Conservation (phyloP, 2,888 invertebrate genomes). For the Theristus sp. region DNA sequence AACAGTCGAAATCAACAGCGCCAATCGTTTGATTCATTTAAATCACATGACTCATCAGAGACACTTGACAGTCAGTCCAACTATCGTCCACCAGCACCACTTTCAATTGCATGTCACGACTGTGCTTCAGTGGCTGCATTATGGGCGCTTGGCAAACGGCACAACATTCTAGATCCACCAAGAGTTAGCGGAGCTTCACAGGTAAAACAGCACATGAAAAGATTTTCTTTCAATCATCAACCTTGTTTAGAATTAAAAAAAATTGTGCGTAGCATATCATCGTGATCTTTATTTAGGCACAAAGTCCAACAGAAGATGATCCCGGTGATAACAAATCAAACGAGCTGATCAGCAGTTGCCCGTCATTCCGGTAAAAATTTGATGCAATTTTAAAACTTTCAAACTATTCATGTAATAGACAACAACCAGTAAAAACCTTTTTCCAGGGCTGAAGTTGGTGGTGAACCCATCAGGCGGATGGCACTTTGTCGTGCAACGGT, state of each 20-base stretch:
- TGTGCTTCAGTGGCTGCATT: constrained; percentile 2
- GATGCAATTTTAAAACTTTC: too few species aligned
- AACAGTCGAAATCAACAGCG: too few species aligned
- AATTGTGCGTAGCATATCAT: too few species aligned
- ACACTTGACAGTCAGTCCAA: neutral
- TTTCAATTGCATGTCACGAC: constrained; percentile 4
- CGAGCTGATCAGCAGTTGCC: constrained; percentile 22
- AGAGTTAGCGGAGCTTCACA: neutral
- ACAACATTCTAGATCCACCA: neutral
- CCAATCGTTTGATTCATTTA: too few species aligned
- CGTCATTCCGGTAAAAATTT: constrained; percentile 19
- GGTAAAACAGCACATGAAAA: too few species aligned
- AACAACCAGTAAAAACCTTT: constrained; percentile 2
- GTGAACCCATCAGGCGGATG: constrained; percentile 21
- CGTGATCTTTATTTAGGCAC: neutral
- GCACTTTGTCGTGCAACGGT: constrained; percentile 18
- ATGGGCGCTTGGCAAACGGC: neutral
- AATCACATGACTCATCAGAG: too few species aligned
- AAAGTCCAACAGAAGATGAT: constrained; percentile 1
- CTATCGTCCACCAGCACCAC: neutral
- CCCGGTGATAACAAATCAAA: constrained; percentile 12
- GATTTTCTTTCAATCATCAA: too few species aligned
- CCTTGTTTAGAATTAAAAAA: too few species aligned
- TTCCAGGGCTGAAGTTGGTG: constrained; percentile 23
- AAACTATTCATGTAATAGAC: too few species aligned